Base-by-base conservation (phyloP, 2,797 vertebrate species). In the Bovichtus variegatus region DNA sequence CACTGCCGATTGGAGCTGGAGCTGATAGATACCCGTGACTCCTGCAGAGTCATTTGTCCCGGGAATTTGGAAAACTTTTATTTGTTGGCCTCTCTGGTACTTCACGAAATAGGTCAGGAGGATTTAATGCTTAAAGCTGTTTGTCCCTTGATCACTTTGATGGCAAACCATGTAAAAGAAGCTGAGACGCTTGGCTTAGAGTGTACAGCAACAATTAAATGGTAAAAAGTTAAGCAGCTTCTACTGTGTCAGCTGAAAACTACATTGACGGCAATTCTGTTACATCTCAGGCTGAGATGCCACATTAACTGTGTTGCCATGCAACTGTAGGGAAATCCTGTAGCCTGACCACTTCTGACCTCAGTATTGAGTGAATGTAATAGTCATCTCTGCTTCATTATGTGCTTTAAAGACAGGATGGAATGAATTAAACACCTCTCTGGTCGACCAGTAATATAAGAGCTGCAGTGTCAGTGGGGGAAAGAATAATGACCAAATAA, bases 261-360 rank as follows among this genome's bases (percentile, higher is more conserved):
- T 47, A 67, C 58, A 54, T 44, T 74, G 21, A 81, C 27, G 38
- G 23, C 19, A 66, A 53, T 68, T 81, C 49, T 67, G 43, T 73
- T 72, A 54, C 29, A 64, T 44, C 58, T 59, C 12, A 41, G 29
- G 25, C 36, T 41, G 21, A 69, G 57, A 80, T 46, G 61, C 18
- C 36, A 79, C 70, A 77, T 81, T 40, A 66, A 78, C 34, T 44
- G 70, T 40, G 76, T 82, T 80, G 74, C 76, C 75, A 81, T 63
- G 76, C 67, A 82, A 76, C 68, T 43, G 59, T 53, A 25, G 47
- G 21, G 29, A 64, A 57, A 31, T 60, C 25, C n/a, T 71, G 43
- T 58, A 78, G 50, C 59, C 70, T 59, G 66, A 75, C 59, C 41
- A 78, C 29, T 61, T 76, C 50, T 80, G 62, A 76, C 69, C 43